These are phyloP conservation scores for Cyrtodaria siliqua DNA, from an alignment of 2,888 invertebrate species.

Conservation along the genomic window DNA sequence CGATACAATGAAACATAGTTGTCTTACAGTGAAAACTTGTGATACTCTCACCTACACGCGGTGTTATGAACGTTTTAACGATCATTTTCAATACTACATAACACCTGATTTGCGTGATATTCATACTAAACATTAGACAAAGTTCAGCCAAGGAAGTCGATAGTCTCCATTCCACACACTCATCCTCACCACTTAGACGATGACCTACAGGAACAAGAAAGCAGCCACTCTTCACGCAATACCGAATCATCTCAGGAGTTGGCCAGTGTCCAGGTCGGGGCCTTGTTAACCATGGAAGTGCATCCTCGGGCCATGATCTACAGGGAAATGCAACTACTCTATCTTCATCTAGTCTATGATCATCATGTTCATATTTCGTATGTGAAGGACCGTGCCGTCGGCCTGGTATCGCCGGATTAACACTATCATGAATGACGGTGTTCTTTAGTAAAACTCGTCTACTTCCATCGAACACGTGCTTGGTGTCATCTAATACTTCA, in stretches of 20 bases:
- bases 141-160: conserved; percentile 10
- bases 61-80: conserved; percentile 12
- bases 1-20: no score
- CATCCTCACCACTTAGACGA: neutral
- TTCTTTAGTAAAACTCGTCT: conserved; percentile 11
- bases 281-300: neutral
- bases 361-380: no score
- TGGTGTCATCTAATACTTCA: no score
- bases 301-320: neutral
- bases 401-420: no score
- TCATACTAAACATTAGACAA: conserved; percentile 20
- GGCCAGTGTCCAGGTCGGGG: conserved; percentile 6
- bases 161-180: conserved; percentile 7
- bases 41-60: conserved; percentile 2
- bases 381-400: no score
- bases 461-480: neutral
- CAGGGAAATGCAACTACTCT: neutral
- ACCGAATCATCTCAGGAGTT: conserved; percentile 1
- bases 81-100: conserved; percentile 9
- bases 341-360: no score
- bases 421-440: no score
- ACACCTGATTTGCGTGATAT: conserved; percentile 9
- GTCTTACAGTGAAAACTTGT: no score
- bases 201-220: conserved; percentile 14
- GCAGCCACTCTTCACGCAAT: neutral